These are phyloP conservation scores for Drosophila micromelanica DNA, from an alignment of 1,140 invertebrate genomes.

Conservation along the genomic window DNA sequence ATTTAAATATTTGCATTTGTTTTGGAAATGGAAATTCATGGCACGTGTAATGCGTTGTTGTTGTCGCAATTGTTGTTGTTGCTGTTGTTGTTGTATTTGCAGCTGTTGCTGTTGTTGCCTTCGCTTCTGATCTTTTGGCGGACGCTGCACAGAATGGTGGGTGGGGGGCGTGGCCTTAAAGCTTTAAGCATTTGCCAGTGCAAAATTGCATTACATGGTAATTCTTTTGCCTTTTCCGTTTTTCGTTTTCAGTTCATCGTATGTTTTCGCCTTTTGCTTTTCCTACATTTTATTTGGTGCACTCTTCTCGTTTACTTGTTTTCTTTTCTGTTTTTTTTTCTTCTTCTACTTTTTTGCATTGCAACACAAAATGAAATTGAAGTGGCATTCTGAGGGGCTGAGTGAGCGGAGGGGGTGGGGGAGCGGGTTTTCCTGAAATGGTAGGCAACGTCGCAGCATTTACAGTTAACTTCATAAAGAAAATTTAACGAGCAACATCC, in stretches of 20 bases:
- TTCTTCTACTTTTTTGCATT: background rate
- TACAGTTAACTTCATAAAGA: conserved; percentile 82
- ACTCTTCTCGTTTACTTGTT: conserved; percentile 10
- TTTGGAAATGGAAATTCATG: conserved; percentile 62
- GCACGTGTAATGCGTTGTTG: conserved; percentile 62
- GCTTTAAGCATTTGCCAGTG: conserved; percentile 47
- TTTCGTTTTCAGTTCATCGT: background rate
- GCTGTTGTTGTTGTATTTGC: conserved; percentile 8
- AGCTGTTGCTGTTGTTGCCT: conserved; percentile 1
- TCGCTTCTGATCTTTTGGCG: conserved; percentile 6
- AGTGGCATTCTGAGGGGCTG: conserved; percentile 33
- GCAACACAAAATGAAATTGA: conserved; percentile 75
- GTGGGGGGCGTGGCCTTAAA: conserved; percentile 47
- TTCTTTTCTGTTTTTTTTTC: too few relatives aligned
- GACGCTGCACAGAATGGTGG: conserved; percentile 11
- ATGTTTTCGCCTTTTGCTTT: conserved; percentile 9
- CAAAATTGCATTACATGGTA: conserved; percentile 74
- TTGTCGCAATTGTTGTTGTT: background rate
- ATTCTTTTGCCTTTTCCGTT: conserved; percentile 45
- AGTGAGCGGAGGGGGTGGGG: too few relatives aligned
- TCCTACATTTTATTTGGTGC: conserved; percentile 68
- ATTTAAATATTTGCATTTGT: conserved; percentile 80
- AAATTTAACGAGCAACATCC: conserved; percentile 82
- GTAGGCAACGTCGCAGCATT: conserved; percentile 65
- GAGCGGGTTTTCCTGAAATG: background rate